These are phyloP conservation scores for Amiota mariae DNA, from an alignment of 2,888 invertebrate species.

Conservation along the genomic window DNA sequence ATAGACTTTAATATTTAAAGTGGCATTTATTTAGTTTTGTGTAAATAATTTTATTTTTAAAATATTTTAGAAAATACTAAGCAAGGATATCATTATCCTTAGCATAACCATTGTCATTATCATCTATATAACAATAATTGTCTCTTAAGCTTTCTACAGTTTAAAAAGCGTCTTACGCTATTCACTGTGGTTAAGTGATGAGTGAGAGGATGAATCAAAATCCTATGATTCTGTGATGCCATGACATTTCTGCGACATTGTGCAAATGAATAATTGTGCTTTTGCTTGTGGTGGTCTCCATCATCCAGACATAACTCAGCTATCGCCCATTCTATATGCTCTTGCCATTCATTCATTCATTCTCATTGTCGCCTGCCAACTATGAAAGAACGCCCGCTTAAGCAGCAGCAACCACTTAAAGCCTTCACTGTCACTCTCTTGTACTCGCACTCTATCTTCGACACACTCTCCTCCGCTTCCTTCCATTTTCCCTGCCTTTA, in stretches of 20 bases:
- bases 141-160: no score
- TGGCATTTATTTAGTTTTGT: no score
- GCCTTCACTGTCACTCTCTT: constrained; percentile 23
- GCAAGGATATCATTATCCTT: no score
- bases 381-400: constrained; percentile 16
- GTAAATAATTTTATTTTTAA: no score
- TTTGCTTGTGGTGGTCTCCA: constrained; percentile 59
- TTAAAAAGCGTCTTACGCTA: background rate
- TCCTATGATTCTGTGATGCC: constrained; percentile 69
- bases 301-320: constrained; percentile 29
- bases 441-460: constrained; percentile 26
- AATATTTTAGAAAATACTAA: no score
- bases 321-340: background rate
- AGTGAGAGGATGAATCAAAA: constrained; percentile 38
- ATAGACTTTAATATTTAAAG: no score
- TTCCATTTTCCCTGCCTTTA: constrained; percentile 28
- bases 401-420: constrained; percentile 32
- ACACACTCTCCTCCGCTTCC: constrained; percentile 1
- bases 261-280: constrained; percentile 72
- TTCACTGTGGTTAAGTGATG: constrained; percentile 29
- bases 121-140: no score
- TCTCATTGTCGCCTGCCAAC: constrained; percentile 10
- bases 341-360: no score
- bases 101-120: no score
- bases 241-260: constrained; percentile 69